Evolutionary conservation across 2,797 vertebrate species (phyloP), one percentile per base, ranked within the genome.

Genomic region (Onychomys arenicola): DNA sequence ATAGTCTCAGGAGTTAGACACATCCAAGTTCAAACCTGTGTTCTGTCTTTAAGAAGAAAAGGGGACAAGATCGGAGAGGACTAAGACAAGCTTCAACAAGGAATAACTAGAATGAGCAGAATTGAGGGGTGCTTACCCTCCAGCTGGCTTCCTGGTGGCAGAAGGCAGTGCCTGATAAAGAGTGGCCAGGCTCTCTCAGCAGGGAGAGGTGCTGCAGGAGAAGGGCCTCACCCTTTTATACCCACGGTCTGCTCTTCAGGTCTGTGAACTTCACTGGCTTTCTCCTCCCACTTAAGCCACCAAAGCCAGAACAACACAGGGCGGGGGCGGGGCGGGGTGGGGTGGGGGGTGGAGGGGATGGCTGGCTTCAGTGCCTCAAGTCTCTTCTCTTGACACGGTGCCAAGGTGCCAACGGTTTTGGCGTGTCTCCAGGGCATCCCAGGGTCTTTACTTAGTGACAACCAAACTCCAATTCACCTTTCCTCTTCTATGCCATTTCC

Each of bases 231-330:
- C 86, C 57, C 69, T 90, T 95, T 97, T 96, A 92, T 94, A 94
- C 63, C 59, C 77, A 21, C 81, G 81, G 78, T 73, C 84, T 1
- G 14, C 71, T 93, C 59, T 37, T 93, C 93, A 19, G 52, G 61
- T 76, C 76, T 34, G 17, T n/a, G 73, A 67, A 6, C 9, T 52
- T 14, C 12, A n/a, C 63, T 65, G 0, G 73, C 43, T 97, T n/a
- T 96, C 97, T 92, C 98, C 98, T 96, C 97, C 97, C 98, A 97
- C 97, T 96, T 11, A n/a, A 40, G 91, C 80, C 91, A 55, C 19
- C 34, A 29, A 67, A 23, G 71, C 93, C 95, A 96, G 90, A 83
- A 91, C 87, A 80, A 3, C 55, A 92, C 91, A 2, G 0, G 75
- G 78, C 75, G 67, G 67, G 34, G 6, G 67, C 17, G 67, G 67